Evolutionary conservation across 1,140 invertebrate genomes (phyloP).

Genomic region (Cotesia chilonis): DNA sequence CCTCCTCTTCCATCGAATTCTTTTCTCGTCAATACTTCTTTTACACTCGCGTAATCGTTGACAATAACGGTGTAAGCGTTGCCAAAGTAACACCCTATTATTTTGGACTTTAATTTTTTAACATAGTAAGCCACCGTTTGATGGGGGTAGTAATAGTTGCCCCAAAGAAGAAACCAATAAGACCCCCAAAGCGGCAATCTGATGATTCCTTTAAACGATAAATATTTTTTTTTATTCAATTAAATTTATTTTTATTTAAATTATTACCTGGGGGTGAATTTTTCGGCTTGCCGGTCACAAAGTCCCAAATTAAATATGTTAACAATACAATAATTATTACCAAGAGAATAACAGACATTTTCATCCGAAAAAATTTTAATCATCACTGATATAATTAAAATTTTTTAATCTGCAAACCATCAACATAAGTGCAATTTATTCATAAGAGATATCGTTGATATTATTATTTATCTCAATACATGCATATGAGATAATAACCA

Average conservation of each 20-base stretch:
- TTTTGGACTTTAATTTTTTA: slow-evolving; percentile 59
- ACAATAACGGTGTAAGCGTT: slow-evolving; percentile 51
- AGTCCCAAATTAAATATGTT: slow-evolving; percentile 34
- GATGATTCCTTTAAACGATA: slow-evolving; percentile 42
- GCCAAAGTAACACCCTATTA: slow-evolving; percentile 62
- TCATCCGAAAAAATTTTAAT: not conserved
- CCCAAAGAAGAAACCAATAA: slow-evolving; percentile 50
- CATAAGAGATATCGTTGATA: too few relatives aligned
- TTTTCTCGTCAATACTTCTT: slow-evolving; percentile 57
- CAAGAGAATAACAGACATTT: slow-evolving; percentile 39
- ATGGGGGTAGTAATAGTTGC: slow-evolving; percentile 47
- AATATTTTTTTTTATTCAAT: not conserved
- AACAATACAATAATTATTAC: slow-evolving; percentile 16
- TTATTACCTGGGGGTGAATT: slow-evolving; percentile 48
- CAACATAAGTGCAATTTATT: too few relatives aligned
- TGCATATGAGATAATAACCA: too few relatives aligned
- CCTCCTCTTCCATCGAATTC: slow-evolving; percentile 60
- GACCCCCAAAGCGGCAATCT: slow-evolving; percentile 52
- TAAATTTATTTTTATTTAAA: not conserved
- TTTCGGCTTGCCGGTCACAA: slow-evolving; percentile 33
- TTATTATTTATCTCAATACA: too few relatives aligned
- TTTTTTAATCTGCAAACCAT: too few relatives aligned
- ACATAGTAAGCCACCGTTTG: slow-evolving; percentile 43
- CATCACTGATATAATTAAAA: not conserved
- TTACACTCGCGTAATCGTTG: slow-evolving; percentile 56